phyloP scores from a whole-genome alignment of 2,113 vertebrate genomes.

The Charina bottae region DNA sequence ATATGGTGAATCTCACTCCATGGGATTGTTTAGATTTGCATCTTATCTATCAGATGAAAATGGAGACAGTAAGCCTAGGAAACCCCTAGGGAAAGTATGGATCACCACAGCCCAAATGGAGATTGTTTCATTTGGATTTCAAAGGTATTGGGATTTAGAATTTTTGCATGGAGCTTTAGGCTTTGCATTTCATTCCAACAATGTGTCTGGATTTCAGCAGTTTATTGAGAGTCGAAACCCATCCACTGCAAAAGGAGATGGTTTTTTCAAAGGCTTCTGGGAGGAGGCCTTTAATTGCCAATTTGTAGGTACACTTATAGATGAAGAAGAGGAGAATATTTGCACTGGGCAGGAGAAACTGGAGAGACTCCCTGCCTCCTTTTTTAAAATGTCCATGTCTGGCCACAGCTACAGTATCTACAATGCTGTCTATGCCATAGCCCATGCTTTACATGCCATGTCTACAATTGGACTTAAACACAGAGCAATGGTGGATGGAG shows the following conservation, averaged over 20 bases:
- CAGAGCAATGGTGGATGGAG: neutral
- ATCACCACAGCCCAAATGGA: neutral
- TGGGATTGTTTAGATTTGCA: neutral
- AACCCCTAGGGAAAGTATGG: neutral
- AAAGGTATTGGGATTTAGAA: neutral
- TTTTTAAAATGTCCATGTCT: conserved; percentile 8
- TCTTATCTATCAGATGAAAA: neutral
- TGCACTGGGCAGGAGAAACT: conserved; percentile 16
- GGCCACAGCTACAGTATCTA: conserved; percentile 17
- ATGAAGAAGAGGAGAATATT: neutral
- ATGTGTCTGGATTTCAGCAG: neutral
- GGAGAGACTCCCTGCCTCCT: neutral
- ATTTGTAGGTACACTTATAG: neutral
- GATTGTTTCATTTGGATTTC: neutral
- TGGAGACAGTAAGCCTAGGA: neutral
- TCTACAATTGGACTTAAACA: neutral
- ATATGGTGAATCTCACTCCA: neutral
- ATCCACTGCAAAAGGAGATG: neutral
- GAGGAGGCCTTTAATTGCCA: neutral
- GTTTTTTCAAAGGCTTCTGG: conserved; percentile 11
- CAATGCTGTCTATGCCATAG: conserved; percentile 5
- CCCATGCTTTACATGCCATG: neutral
- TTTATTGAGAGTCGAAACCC: neutral
- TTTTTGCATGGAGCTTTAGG: neutral
- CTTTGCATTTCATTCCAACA: conserved; percentile 4